A percentile compares a stretch with the other conserved stretches of the same genome.
phyloP scores from a whole-genome alignment of 2,797 vertebrate genomes.

The Myotis planiceps region DNA sequence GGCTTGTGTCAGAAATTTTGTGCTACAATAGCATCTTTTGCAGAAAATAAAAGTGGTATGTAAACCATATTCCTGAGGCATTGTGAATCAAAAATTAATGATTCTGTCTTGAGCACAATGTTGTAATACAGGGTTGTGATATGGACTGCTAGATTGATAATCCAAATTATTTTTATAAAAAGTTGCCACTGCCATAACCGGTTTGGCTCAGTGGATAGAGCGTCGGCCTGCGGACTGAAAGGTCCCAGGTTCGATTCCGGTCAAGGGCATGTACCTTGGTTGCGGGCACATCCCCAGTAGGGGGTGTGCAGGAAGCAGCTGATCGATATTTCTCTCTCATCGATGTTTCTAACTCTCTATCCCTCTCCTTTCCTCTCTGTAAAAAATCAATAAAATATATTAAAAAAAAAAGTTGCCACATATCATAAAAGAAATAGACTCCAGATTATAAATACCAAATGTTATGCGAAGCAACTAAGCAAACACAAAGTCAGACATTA shows the following conservation, averaged over 20 bases:
- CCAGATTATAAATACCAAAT: constrained; percentile 11
- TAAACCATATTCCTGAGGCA: constrained; percentile 48
- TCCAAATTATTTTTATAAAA: constrained; percentile 48
- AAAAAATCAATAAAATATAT: no score
- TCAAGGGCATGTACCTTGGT: no score
- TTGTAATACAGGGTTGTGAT: constrained; percentile 29
- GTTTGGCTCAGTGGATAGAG: no score
- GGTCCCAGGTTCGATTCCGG: no score
- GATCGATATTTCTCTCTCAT: no score
- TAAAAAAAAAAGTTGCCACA: constrained; percentile 2
- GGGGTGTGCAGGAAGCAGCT: no score
- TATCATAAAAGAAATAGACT: not conserved
- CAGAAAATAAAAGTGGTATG: constrained; percentile 31
- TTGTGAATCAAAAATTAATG: constrained; percentile 53
- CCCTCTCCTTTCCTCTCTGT: no score
- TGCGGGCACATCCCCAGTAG: no score
- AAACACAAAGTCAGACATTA: not conserved
- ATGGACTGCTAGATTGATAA: constrained; percentile 32
- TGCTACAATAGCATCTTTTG: constrained; percentile 56
- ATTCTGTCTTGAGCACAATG: constrained; percentile 43
- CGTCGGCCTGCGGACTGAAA: no score
- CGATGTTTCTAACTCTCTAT: no score
- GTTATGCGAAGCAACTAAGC: not conserved
- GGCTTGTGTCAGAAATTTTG: constrained; percentile 52
- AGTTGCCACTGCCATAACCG: no score